These are phyloP conservation scores for Coregonus clupeaformis DNA, from an alignment of 2,113 vertebrate genomes.

Conservation along the genomic window DNA sequence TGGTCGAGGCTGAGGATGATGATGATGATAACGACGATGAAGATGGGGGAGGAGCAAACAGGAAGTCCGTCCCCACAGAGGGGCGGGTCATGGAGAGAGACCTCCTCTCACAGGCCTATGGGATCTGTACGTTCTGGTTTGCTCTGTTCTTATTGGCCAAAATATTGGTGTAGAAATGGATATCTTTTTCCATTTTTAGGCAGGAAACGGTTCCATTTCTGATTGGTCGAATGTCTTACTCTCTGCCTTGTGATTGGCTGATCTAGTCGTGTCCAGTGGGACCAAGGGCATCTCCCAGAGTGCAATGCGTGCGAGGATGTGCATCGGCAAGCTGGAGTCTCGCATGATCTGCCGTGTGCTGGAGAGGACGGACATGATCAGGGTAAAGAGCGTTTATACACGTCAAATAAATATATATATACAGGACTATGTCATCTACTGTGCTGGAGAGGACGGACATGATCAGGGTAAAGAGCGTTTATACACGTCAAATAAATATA, in stretches of 20 bases:
- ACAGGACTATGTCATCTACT: no score
- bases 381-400: conserved; percentile 68
- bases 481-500: no score
- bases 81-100: conserved; percentile 86
- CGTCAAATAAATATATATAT: neutral
- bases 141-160: neutral
- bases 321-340: conserved; percentile 88
- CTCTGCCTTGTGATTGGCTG: conserved; percentile 28
- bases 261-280: conserved; percentile 84
- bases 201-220: neutral
- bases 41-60: conserved; percentile 35
- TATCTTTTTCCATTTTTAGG: neutral
- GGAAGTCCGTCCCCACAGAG: conserved; percentile 65
- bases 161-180: neutral
- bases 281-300: conserved; percentile 88
- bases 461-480: no score
- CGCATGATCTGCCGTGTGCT: conserved; percentile 90
- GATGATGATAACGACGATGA: conserved; percentile 83
- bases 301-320: conserved; percentile 80
- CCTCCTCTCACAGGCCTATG: conserved; percentile 88
- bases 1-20: conserved; percentile 78
- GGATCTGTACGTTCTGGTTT: conserved; percentile 78
- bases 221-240: neutral
- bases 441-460: no score
- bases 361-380: conserved; percentile 81